Evolutionary conservation across 2,888 invertebrate genomes (phyloP).

Genomic region (Stenoptilia bipunctidactyla): DNA sequence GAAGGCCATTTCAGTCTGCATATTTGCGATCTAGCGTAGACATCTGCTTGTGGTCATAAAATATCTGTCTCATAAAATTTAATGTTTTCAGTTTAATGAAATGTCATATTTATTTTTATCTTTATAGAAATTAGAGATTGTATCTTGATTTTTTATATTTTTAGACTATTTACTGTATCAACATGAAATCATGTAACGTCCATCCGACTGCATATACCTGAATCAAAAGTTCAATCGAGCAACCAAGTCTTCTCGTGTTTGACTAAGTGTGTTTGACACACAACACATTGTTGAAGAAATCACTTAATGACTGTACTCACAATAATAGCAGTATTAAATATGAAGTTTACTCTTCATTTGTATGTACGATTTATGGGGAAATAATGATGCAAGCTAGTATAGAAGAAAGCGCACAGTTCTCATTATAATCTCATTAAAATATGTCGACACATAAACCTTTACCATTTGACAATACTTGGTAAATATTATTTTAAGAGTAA

Average conservation of each 20-base stretch:
- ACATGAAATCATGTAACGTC: no score
- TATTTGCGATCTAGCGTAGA: no score
- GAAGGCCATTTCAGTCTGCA: no score
- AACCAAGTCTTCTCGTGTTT: no score
- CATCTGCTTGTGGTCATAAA: no score
- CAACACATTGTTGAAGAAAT: slow-evolving; percentile 21
- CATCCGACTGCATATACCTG: no score
- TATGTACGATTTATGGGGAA: no score
- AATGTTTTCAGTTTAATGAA: no score
- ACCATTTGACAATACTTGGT: slow-evolving; percentile 70
- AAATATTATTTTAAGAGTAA: slow-evolving; percentile 63
- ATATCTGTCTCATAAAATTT: no score
- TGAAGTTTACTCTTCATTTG: no score
- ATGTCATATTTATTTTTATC: neutral
- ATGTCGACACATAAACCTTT: slow-evolving; percentile 41
- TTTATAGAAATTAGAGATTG: slow-evolving; percentile 3
- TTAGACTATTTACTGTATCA: slow-evolving; percentile 2
- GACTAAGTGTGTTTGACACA: no score
- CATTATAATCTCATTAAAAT: slow-evolving; percentile 40
- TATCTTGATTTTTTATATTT: slow-evolving; percentile 13
- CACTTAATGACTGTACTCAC: slow-evolving; percentile 46
- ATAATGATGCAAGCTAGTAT: slow-evolving; percentile 21
- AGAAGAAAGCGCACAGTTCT: slow-evolving; percentile 57
- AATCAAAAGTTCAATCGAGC: no score
- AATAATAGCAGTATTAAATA: slow-evolving; percentile 17